Evolutionary conservation across 2,888 invertebrate genomes (phyloP).

Genomic region (Synergus japonicus): DNA sequence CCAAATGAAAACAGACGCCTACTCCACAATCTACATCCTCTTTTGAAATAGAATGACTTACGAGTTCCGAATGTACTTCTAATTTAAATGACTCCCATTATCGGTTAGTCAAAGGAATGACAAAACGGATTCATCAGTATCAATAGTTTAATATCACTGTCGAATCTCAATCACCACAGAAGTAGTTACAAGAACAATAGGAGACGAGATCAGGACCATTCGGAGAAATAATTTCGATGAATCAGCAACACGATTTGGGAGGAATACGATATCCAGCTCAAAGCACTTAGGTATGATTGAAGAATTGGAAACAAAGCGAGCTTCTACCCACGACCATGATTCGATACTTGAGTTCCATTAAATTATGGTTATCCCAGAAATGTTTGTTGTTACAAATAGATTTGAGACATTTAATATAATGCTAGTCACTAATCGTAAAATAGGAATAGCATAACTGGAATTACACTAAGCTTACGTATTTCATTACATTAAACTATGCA

Average conservation of each 20-base stretch:
- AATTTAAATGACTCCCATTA: background rate
- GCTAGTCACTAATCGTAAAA: too few relatives aligned
- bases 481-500: background rate
- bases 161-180: background rate
- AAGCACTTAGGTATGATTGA: conserved; percentile 11
- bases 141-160: background rate
- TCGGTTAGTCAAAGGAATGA: background rate
- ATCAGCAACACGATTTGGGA: conserved; percentile 18
- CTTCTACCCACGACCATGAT: conserved; percentile 10
- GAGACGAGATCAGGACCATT: background rate
- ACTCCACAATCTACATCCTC: background rate
- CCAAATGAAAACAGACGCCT: background rate
- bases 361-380: background rate
- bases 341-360: background rate
- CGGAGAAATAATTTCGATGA: conserved; percentile 16
- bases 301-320: conserved; percentile 16
- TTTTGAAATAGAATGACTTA: background rate
- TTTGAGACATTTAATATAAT: background rate
- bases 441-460: background rate
- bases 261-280: conserved; percentile 1
- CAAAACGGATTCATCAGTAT: background rate
- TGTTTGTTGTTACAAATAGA: background rate
- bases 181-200: conserved; percentile 1
- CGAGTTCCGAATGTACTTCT: background rate
- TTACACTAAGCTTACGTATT: background rate